Evolutionary conservation across 2,888 invertebrate genomes (phyloP).

Genomic region (Drosophila vallismaia): DNA sequence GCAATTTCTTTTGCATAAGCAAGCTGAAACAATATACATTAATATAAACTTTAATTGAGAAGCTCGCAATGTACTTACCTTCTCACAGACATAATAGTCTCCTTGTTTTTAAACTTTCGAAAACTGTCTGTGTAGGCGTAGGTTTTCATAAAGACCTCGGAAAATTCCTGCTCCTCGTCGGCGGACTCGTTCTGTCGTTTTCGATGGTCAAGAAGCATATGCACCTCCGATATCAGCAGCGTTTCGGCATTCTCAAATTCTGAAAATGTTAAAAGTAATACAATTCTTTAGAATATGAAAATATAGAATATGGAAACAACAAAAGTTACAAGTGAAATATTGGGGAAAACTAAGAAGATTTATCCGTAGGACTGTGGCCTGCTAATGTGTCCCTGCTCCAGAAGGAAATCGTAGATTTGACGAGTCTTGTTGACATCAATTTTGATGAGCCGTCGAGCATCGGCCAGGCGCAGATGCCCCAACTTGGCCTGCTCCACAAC

Average conservation of each 20-base stretch:
- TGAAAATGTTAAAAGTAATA: not conserved
- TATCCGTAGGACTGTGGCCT: conserved; percentile 41
- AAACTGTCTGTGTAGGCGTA: conserved; percentile 89
- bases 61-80: conserved; percentile 86
- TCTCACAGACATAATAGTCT: conserved; percentile 97
- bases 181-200: conserved; percentile 99
- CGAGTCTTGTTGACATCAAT: conserved; percentile 97
- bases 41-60: not conserved
- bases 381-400: conserved; percentile 88
- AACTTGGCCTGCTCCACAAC: conserved; percentile 90
- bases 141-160: conserved; percentile 99
- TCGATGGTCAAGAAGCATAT: conserved; percentile 97
- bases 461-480: conserved; percentile 90
- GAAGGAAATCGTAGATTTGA: conserved; percentile 92
- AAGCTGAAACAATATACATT: conserved; percentile 86
- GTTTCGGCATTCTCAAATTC: conserved; percentile 98
- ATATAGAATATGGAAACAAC: not conserved
- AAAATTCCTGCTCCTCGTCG: conserved; percentile 99
- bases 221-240: conserved; percentile 96
- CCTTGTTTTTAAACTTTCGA: conserved; percentile 98
- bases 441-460: conserved; percentile 92
- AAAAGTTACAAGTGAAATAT: conserved; percentile 61
- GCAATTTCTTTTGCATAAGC: conserved; percentile 96
- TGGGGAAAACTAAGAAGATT: conserved; percentile 8
- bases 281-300: not conserved